Percentiles rank a stretch among this genome's conserved stretches.
Conservation (phyloP, 2,113 vertebrate species). For the Nettapus auritus region DNA sequence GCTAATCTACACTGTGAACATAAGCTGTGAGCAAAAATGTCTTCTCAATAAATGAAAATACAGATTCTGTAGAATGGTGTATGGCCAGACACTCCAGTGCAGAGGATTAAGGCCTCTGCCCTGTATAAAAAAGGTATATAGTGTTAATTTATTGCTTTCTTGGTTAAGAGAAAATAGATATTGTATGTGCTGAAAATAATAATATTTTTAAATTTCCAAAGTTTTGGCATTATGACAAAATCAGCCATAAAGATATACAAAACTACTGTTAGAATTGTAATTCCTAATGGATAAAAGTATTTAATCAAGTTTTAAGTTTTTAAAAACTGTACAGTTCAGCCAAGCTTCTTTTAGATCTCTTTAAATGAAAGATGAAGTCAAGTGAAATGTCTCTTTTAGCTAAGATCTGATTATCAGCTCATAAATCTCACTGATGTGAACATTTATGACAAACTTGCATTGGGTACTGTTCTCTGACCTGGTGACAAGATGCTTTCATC, state of each 20-base stretch:
- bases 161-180: not conserved
- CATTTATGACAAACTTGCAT: accelerated
- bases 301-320: not conserved
- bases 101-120: not conserved
- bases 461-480: not conserved
- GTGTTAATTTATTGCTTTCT: not conserved
- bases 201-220: not conserved
- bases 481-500: accelerated
- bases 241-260: not conserved
- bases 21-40: not conserved
- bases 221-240: not conserved
- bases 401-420: not conserved
- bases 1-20: not conserved
- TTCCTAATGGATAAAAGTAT: not conserved
- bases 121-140: not conserved
- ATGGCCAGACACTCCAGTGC: not conserved
- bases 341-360: not conserved
- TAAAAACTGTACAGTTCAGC: not conserved
- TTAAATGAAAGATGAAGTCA: not conserved
- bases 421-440: not conserved
- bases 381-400: not conserved
- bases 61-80: not conserved
- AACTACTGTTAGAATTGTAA: not conserved
- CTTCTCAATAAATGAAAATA: not conserved
- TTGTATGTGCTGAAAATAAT: not conserved